A percentile compares a stretch with the other conserved stretches of the same genome.
phyloP scores from a whole-genome alignment of 2,113 vertebrate species.

The Egretta garzetta region DNA sequence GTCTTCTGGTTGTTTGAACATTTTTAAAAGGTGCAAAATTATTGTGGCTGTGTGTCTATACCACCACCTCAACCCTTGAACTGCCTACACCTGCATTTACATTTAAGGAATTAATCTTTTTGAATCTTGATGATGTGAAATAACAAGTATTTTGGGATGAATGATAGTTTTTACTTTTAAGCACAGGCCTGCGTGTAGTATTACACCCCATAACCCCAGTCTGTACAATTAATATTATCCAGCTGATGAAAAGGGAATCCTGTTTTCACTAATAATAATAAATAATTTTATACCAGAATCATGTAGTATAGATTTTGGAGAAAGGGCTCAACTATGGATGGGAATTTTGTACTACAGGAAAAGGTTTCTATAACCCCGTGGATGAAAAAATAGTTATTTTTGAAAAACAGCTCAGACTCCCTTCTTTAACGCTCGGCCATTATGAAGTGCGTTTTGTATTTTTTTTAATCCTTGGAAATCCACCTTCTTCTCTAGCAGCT shows the following conservation, averaged over 20 bases:
- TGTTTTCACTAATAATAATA: not conserved
- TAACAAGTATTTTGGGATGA: not conserved
- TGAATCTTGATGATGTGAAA: not conserved
- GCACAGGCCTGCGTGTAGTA: not conserved
- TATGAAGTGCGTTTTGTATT: not conserved
- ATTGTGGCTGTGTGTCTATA: not conserved
- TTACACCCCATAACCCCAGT: not conserved
- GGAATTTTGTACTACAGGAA: not conserved
- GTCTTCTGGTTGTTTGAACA: not conserved
- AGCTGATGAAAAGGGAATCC: not conserved
- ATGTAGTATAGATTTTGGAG: not conserved
- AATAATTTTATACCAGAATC: not conserved
- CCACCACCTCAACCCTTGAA: not conserved
- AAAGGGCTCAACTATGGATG: not conserved
- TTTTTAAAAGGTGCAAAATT: not conserved
- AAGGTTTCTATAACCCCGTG: not conserved
- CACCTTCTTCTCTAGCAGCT: not conserved
- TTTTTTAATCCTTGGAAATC: slow-evolving; percentile 4
- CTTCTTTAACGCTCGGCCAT: not conserved
- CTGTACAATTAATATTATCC: not conserved
- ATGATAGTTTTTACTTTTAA: not conserved
- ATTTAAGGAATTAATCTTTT: not conserved
- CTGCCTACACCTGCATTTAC: not conserved
- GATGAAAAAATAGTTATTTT: not conserved
- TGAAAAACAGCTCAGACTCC: not conserved